Percentiles rank a stretch among this genome's conserved stretches.
Conservation (phyloP, 1,140 invertebrate species). For the Sitodiplosis mosellana region DNA sequence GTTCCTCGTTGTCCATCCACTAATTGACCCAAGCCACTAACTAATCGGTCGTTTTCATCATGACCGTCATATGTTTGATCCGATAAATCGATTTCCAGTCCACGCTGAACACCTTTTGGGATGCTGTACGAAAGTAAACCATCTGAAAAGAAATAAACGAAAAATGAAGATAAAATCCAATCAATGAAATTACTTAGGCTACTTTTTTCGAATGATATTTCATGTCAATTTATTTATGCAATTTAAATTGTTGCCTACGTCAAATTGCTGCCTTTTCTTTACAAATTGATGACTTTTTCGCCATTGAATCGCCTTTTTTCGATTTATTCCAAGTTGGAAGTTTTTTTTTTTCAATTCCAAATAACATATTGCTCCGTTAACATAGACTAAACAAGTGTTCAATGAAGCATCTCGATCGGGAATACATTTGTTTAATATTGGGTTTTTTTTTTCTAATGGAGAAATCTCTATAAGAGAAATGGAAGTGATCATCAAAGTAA, state of each 20-base stretch:
- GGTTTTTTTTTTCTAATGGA: too few species aligned
- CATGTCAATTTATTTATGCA: slow-evolving; percentile 1
- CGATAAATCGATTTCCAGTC: slow-evolving; percentile 65
- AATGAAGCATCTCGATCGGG: too few species aligned
- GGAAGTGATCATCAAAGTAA: not conserved
- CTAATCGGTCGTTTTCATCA: slow-evolving; percentile 47
- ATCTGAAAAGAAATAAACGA: slow-evolving; percentile 38
- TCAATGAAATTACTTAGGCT: too few species aligned
- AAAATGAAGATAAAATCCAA: not conserved
- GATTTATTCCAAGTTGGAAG: not conserved
- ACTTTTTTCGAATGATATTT: not conserved
- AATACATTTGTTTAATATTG: too few species aligned
- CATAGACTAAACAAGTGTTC: not conserved
- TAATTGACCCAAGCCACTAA: slow-evolving; percentile 74
- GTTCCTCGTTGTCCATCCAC: slow-evolving; percentile 68
- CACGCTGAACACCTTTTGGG: slow-evolving; percentile 64
- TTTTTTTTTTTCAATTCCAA: too few species aligned
- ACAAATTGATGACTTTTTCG: too few species aligned
- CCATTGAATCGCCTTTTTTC: not conserved
- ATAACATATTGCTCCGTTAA: not conserved
- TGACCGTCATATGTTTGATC: slow-evolving; percentile 87
- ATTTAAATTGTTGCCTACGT: not conserved
- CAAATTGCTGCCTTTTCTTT: not conserved
- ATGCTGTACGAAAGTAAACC: slow-evolving; percentile 66
- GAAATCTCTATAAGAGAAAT: too few species aligned